Conservation (phyloP, 2,797 vertebrate species). For the Hybognathus amarus region DNA sequence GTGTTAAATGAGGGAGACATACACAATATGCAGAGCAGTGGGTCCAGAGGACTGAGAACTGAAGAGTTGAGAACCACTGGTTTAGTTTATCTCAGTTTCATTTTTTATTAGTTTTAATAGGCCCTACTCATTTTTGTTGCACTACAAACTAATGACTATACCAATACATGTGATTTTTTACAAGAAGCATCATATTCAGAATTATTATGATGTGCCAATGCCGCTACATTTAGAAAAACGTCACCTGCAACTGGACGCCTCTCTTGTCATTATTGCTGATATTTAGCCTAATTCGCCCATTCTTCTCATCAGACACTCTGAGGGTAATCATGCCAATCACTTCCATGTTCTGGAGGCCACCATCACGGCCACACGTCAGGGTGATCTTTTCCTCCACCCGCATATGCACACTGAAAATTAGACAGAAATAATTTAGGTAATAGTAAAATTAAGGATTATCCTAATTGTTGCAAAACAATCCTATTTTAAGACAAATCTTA, state of each 20-base stretch:
- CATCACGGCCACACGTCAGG: constrained; percentile 91
- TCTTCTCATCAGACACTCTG: constrained; percentile 91
- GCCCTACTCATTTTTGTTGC: not conserved
- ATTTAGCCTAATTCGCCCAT: constrained; percentile 89
- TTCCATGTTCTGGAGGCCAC: constrained; percentile 98
- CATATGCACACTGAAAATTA: constrained; percentile 86
- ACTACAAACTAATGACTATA: not conserved
- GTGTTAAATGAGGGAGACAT: too few relatives aligned
- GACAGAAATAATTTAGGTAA: not conserved
- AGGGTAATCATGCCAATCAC: constrained; percentile 95
- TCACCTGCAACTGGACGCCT: constrained; percentile 93
- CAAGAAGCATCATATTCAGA: not conserved
- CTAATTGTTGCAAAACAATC: not conserved
- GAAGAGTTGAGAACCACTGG: too few relatives aligned
- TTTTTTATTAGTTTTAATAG: not conserved
- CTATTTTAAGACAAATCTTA: not conserved
- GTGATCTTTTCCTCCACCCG: constrained; percentile 96
- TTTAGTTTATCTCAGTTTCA: not conserved
- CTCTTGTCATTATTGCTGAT: constrained; percentile 93
- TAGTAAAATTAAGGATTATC: not conserved
- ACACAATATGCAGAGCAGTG: too few relatives aligned
- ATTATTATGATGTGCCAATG: not conserved
- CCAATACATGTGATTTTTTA: not conserved
- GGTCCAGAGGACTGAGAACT: too few relatives aligned
- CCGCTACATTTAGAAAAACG: not conserved